Conservation (phyloP, 2,797 vertebrate species). For the Naso thynnoides region DNA sequence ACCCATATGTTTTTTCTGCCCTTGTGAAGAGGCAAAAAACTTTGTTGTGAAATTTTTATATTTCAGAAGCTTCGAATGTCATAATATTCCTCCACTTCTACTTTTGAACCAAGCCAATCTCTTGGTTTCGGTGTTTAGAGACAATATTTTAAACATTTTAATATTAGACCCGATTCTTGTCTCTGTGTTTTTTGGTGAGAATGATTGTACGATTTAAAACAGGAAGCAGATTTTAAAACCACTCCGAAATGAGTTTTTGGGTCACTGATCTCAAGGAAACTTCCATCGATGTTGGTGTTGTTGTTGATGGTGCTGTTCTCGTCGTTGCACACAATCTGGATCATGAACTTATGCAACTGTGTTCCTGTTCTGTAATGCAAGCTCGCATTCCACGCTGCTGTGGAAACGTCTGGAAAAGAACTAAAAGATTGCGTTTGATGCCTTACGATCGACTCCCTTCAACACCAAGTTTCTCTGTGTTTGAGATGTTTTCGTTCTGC, state of each 20-base stretch:
- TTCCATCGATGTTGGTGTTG: conserved; percentile 68
- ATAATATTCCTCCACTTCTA: conserved; percentile 53
- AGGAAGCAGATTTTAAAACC: conserved; percentile 56
- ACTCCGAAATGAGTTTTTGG: conserved; percentile 32
- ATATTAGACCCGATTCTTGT: conserved; percentile 42
- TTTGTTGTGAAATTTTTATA: conserved; percentile 77
- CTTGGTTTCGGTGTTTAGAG: conserved; percentile 55
- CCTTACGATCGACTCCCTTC: conserved; percentile 65
- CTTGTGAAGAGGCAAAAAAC: conserved; percentile 52
- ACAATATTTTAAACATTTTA: conserved; percentile 49
- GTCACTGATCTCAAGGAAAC: conserved; percentile 66
- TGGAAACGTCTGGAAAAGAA: conserved; percentile 55
- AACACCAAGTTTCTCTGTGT: conserved; percentile 27
- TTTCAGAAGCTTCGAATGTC: conserved; percentile 70
- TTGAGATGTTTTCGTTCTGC: neutral
- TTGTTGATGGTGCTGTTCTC: conserved; percentile 72
- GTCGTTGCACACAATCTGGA: conserved; percentile 71
- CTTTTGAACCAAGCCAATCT: conserved; percentile 37
- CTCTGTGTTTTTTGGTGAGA: conserved; percentile 63
- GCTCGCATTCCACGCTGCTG: conserved; percentile 50
- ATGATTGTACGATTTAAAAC: conserved; percentile 57
- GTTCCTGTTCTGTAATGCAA: conserved; percentile 53
- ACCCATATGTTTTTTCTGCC: conserved; percentile 64
- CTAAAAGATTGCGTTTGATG: conserved; percentile 59
- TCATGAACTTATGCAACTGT: conserved; percentile 82